phyloP scores from a whole-genome alignment of 2,888 invertebrate species.

The Diachrysia chrysitis region DNA sequence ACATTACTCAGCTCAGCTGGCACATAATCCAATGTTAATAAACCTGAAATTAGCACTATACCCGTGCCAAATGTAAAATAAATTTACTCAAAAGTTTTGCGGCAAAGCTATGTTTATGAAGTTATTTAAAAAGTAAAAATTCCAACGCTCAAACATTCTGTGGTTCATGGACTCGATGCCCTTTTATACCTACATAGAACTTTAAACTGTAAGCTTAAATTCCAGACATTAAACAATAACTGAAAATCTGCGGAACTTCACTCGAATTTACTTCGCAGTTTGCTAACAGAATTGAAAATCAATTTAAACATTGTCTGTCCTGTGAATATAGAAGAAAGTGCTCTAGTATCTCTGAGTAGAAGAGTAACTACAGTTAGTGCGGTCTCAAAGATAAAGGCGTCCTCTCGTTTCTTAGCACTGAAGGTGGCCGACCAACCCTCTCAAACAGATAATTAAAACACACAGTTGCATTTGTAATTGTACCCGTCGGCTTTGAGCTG shows the following conservation, averaged over 20 bases:
- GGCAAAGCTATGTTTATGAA: conserved; percentile 40
- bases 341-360: conserved; percentile 14
- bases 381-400: conserved; percentile 41
- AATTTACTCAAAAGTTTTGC: conserved; percentile 41
- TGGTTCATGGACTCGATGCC: conserved; percentile 34
- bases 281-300: conserved; percentile 32
- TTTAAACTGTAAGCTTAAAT: conserved; percentile 26
- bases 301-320: conserved; percentile 39
- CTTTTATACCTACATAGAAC: conserved; percentile 29
- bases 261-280: conserved; percentile 23
- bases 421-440: conserved; percentile 27
- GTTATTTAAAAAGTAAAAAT: conserved; percentile 52
- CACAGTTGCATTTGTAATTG: conserved; percentile 49
- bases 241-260: conserved; percentile 26
- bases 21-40: conserved; percentile 38
- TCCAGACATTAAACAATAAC: conserved; percentile 30
- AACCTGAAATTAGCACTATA: conserved; percentile 35
- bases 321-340: conserved; percentile 14
- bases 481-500: conserved; percentile 19
- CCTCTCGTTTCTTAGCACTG: conserved; percentile 34
- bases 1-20: conserved; percentile 45
- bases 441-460: conserved; percentile 55
- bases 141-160: conserved; percentile 17
- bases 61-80: conserved; percentile 44
- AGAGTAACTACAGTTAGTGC: conserved; percentile 21